Percentiles rank a stretch among this genome's conserved stretches.
Evolutionary conservation across 1,140 invertebrate genomes (phyloP).

Genomic region (Trissolcus basalis): DNA sequence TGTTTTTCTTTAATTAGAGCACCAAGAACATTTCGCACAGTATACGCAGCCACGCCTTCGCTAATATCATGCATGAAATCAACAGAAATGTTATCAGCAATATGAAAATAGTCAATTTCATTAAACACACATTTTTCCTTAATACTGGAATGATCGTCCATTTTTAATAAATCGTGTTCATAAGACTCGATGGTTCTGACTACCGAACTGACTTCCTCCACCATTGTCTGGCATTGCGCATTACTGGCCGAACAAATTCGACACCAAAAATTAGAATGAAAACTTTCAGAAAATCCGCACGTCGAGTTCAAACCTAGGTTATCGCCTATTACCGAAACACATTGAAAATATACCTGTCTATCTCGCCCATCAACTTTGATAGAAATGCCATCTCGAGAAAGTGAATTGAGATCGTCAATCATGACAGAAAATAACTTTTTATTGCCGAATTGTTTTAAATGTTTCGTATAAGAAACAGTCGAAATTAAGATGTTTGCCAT

Average conservation of each 20-base stretch:
- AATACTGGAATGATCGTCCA: conserved; percentile 2
- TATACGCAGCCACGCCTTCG: conserved; percentile 30
- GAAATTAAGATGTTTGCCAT: conserved; percentile 30
- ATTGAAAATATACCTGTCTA: conserved; percentile 29
- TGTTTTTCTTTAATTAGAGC: conserved; percentile 23
- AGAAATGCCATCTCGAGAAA: conserved; percentile 24
- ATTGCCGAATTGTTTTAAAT: conserved; percentile 38
- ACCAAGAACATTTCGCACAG: conserved; percentile 17
- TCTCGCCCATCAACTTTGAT: conserved; percentile 18
- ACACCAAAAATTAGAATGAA: conserved; percentile 26
- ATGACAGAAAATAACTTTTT: conserved; percentile 15
- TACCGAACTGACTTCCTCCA: conserved; percentile 7
- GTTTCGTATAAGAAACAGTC: conserved; percentile 32
- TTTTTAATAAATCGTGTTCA: conserved; percentile 19
- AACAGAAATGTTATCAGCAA: conserved; percentile 31
- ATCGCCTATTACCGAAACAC: conserved; percentile 28
- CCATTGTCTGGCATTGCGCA: conserved; percentile 17
- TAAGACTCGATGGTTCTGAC: conserved; percentile 26
- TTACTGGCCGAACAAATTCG: conserved; percentile 30
- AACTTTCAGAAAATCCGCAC: conserved; percentile 35
- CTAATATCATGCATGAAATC: conserved; percentile 38
- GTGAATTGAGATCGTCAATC: conserved; percentile 29
- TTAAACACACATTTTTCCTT: conserved; percentile 40
- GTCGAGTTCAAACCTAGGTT: conserved; percentile 37
- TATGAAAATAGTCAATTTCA: neutral